These are phyloP conservation scores for Sorex maritimensis DNA, from an alignment of 2,797 vertebrate species.

Conservation along the genomic window DNA sequence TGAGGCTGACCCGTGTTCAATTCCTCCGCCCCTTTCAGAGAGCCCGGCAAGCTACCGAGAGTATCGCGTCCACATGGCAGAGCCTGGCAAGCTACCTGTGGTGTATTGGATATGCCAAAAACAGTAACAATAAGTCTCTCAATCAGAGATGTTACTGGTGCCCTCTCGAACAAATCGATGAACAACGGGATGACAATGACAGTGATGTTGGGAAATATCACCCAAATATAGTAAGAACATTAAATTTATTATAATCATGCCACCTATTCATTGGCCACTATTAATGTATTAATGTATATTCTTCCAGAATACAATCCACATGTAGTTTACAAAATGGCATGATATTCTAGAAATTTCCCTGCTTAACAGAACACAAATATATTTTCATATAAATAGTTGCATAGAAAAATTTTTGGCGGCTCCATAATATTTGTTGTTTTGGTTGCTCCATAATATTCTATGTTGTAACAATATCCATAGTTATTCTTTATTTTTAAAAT, in stretches of 20 bases:
- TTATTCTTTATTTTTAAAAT: not conserved
- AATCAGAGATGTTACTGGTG: too few relatives aligned
- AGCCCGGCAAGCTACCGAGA: too few relatives aligned
- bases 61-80: too few relatives aligned
- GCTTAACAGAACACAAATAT: not conserved
- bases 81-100: too few relatives aligned
- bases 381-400: not conserved
- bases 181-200: too few relatives aligned
- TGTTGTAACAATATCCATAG: not conserved
- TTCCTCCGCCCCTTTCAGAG: too few relatives aligned
- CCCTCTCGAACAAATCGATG: too few relatives aligned
- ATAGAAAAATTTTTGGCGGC: not conserved
- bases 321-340: not conserved
- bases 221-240: not conserved
- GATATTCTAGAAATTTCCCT: not conserved
- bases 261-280: not conserved
- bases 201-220: not conserved
- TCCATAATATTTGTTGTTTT: not conserved
- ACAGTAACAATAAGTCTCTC: too few relatives aligned
- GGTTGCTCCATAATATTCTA: not conserved
- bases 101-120: too few relatives aligned
- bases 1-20: too few relatives aligned
- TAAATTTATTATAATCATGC: constrained; percentile 7
- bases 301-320: not conserved
- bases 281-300: not conserved